Base-by-base conservation (phyloP, 2,888 invertebrate species). In the Nomada hirtipes region DNA sequence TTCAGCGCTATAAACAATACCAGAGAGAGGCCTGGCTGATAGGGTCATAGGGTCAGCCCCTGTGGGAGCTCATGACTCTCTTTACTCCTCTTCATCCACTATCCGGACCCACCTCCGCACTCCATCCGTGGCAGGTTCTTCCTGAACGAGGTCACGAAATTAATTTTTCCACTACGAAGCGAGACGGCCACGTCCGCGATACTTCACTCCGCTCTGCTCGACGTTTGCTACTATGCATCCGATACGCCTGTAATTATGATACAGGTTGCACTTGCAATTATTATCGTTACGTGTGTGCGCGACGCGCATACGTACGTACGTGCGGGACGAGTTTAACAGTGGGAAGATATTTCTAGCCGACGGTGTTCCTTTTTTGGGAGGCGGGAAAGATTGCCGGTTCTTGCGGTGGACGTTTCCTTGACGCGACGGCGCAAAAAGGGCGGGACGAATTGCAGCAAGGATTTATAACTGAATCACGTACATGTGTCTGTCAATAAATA, bases 21-120 rank as follows among this genome's bases (percentile, higher is more conserved):
- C 89, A 86, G 88, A 82, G 87, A 89, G 89, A 86, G 89, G 88
- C 87, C 88, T 76, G 90, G 87, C 91, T 91, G 92, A 92, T 92
- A 90, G 92, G 92, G 93, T 91, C 92, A 89, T 20, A 75, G 80
- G 92, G 92, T 93, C 92, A 91, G 90, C 91, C 92, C 91, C 92
- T 91, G 92, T 91, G 92, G 92, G 92, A 93, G 92, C 92, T 92
- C 91, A 91, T 90, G 91, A 90, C 92, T 92, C 92, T 92, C 89
- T 89, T 90, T 90, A 83, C 89, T 90, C 86, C 89, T 90, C 89
- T 89, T 91, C 86, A 85, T 85, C 89, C 85, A 86, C 86, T 84
- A 82, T 67, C 72, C 71, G 59, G 67, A 57, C 84, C 71, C 69
- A 76, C 65, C 80, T 83, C 68, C 76, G 76, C 82, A 26, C 83